phyloP scores from a whole-genome alignment of 30 jellyfish, hydroid and myxozoan genomes.

The Phacellophora camtschatica region DNA sequence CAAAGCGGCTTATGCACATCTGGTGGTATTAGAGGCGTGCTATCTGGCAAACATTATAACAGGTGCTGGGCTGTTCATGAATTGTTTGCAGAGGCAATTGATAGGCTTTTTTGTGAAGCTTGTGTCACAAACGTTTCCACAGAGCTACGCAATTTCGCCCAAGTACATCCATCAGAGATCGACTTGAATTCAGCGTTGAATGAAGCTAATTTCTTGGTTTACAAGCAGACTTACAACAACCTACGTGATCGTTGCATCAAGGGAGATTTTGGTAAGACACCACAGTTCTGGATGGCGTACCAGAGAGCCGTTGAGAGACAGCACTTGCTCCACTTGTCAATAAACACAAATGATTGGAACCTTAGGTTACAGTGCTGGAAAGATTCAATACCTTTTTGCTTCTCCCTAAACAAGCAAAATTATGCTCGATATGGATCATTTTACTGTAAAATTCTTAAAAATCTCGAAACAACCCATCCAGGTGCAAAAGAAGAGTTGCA shows the following conservation, averaged over 20 bases:
- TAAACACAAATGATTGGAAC: conserved; percentile 6
- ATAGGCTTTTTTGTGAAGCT: conserved; percentile 22
- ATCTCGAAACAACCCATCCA: no score
- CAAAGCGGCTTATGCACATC: conserved; percentile 51
- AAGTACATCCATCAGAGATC: background rate
- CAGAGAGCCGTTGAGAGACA: conserved; percentile 10
- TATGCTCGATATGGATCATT: conserved; percentile 13
- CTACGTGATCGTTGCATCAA: background rate
- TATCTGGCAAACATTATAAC: conserved; percentile 50
- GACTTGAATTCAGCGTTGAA: background rate
- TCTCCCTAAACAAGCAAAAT: conserved; percentile 20
- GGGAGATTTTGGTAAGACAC: conserved; percentile 34
- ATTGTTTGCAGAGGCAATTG: conserved; percentile 20
- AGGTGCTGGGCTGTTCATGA: conserved; percentile 49
- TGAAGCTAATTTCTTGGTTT: background rate
- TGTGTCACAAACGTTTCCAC: background rate
- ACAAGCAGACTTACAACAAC: background rate
- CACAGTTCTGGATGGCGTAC: conserved; percentile 37
- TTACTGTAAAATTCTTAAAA: no score
- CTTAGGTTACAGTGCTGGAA: conserved; percentile 25
- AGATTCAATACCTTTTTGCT: conserved; percentile 15
- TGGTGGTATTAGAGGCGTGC: conserved; percentile 41
- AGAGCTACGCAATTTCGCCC: background rate
- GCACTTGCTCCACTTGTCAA: conserved; percentile 11
- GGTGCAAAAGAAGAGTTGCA: no score